These are phyloP conservation scores for Drosophila tristis DNA, from an alignment of 1,140 invertebrate species.

Conservation along the genomic window DNA sequence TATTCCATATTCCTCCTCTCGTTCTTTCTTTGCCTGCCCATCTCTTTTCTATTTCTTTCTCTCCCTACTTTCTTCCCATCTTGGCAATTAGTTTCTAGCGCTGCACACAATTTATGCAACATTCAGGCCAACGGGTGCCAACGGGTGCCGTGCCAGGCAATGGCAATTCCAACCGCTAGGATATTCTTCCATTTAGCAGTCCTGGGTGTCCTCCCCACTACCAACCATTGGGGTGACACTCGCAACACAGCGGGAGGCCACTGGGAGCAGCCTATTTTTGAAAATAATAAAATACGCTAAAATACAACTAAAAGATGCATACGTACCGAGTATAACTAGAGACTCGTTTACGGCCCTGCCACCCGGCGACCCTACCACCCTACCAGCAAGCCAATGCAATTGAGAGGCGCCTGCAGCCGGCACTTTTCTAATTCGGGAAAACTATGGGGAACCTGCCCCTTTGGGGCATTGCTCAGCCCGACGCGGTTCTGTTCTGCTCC, in stretches of 20 bases:
- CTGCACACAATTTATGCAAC: constrained; percentile 61
- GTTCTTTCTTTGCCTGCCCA: background rate
- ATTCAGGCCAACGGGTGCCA: constrained; percentile 37
- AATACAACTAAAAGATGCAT: constrained; percentile 56
- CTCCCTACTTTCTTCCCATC: background rate
- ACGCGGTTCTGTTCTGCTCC: constrained; percentile 8
- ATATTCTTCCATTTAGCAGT: constrained; percentile 21
- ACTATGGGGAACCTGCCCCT: constrained; percentile 37
- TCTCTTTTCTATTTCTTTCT: background rate
- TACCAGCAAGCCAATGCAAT: constrained; percentile 37
- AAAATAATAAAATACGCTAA: constrained; percentile 76
- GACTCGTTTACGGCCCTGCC: constrained; percentile 18
- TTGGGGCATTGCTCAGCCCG: constrained; percentile 13
- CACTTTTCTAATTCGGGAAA: constrained; percentile 74
- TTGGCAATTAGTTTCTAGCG: constrained; percentile 5
- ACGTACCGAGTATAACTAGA: background rate
- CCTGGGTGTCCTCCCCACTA: background rate
- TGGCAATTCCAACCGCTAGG: constrained; percentile 31
- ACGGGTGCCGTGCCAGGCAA: constrained; percentile 38
- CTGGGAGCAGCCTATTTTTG: constrained; percentile 71
- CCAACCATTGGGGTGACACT: background rate
- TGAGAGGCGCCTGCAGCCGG: constrained; percentile 75
- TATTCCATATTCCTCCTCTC: background rate
- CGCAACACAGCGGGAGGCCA: constrained; percentile 43
- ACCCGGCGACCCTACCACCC: background rate